These are phyloP conservation scores for Melanostoma scalare DNA, from an alignment of 2,888 invertebrate genomes.

Conservation along the genomic window DNA sequence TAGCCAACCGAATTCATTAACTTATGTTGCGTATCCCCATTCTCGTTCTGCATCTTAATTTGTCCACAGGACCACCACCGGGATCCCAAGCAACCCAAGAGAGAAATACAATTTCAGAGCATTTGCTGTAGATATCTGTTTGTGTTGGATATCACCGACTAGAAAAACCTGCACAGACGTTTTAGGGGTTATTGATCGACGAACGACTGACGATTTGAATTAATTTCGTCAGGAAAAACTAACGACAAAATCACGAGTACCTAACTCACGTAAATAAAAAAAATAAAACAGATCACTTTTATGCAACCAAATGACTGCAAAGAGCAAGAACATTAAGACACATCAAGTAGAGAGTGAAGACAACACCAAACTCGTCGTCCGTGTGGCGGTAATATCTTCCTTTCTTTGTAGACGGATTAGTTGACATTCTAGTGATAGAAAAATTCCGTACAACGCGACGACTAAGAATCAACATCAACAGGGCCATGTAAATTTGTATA, in stretches of 20 bases:
- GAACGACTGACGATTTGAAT: slow-evolving; percentile 60
- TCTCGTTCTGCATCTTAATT: slow-evolving; percentile 33
- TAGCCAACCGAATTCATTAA: slow-evolving; percentile 55
- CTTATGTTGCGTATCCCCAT: slow-evolving; percentile 24
- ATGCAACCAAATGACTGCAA: slow-evolving; percentile 24
- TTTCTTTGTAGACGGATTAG: slow-evolving; percentile 66
- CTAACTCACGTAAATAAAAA: background rate
- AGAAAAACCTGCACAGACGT: slow-evolving; percentile 19
- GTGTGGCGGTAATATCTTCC: slow-evolving; percentile 3
- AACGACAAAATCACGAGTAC: slow-evolving; percentile 43
- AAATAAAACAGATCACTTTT: slow-evolving; percentile 57
- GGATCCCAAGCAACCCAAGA: slow-evolving; percentile 12
- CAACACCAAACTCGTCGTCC: slow-evolving; percentile 17
- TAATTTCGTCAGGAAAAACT: slow-evolving; percentile 44
- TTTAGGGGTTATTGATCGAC: slow-evolving; percentile 65
- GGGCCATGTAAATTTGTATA: slow-evolving; percentile 19
- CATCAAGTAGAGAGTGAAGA: slow-evolving; percentile 34
- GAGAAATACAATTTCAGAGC: background rate
- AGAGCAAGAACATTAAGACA: slow-evolving; percentile 6
- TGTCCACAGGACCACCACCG: slow-evolving; percentile 27
- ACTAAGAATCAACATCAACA: slow-evolving; percentile 23
- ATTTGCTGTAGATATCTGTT: background rate
- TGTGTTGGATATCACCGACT: slow-evolving; percentile 12
- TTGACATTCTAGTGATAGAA: slow-evolving; percentile 67
- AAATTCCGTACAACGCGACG: slow-evolving; percentile 35